Conservation (phyloP, 1,140 invertebrate species). For the Paracyclopina nana region DNA sequence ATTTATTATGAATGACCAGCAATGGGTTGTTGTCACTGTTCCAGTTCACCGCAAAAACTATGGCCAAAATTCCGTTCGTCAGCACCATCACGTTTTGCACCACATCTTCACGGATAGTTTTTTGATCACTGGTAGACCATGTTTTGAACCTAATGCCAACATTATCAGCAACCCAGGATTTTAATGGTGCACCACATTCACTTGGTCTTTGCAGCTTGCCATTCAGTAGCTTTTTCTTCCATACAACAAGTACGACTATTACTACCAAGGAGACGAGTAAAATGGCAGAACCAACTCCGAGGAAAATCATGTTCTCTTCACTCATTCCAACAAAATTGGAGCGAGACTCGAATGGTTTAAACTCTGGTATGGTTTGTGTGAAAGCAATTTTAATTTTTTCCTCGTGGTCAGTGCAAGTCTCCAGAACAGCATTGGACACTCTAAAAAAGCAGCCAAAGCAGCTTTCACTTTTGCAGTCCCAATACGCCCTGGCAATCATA, state of each 20-base stretch:
- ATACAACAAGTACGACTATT: too few relatives aligned
- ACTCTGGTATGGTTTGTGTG: too few relatives aligned
- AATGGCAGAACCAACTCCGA: too few relatives aligned
- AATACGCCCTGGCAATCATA: neutral
- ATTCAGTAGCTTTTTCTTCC: too few relatives aligned
- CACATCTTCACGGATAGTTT: constrained; percentile 8
- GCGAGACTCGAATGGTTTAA: too few relatives aligned
- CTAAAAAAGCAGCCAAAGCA: neutral
- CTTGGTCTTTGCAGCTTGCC: too few relatives aligned
- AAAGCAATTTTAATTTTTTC: neutral
- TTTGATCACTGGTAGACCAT: neutral
- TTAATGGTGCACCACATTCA: too few relatives aligned
- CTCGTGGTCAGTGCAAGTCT: neutral
- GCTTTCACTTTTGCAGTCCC: neutral
- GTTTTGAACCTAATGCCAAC: constrained; percentile 4
- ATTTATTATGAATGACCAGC: constrained; percentile 6
- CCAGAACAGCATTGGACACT: neutral
- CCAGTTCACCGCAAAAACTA: constrained; percentile 11
- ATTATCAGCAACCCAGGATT: too few relatives aligned
- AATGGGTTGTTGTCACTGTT: constrained; percentile 11
- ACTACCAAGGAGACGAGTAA: too few relatives aligned
- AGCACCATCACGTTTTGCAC: constrained; percentile 4
- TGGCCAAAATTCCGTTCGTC: neutral
- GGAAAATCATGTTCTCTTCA: too few relatives aligned
- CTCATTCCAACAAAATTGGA: too few relatives aligned